phyloP scores from a whole-genome alignment of 2,888 invertebrate genomes.

The Eremobia ochroleuca region DNA sequence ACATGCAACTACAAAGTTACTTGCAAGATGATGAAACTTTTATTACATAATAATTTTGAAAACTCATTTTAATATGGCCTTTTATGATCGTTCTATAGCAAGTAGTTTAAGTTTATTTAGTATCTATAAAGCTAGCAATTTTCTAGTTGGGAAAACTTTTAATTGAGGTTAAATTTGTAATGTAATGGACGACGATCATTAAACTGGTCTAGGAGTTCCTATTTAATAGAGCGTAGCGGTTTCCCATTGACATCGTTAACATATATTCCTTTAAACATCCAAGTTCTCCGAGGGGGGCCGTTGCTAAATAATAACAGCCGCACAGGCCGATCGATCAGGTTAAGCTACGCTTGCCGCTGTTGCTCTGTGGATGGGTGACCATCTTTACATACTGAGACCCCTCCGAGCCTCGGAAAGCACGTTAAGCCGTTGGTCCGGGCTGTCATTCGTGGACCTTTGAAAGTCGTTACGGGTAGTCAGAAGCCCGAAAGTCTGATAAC shows the following conservation, averaged over 20 bases:
- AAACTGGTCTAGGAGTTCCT: background rate
- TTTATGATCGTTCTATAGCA: background rate
- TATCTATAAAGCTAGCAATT: background rate
- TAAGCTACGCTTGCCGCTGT: too few species aligned
- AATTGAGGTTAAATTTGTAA: slow-evolving; percentile 4
- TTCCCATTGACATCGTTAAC: background rate
- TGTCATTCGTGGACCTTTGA: too few species aligned
- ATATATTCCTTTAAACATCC: slow-evolving; percentile 14
- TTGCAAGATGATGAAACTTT: background rate
- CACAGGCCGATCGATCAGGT: too few species aligned
- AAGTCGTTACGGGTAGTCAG: too few species aligned
- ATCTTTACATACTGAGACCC: too few species aligned
- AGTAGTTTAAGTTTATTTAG: background rate
- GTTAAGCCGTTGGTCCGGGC: too few species aligned
- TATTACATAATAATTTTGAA: background rate
- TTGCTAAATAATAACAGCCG: too few species aligned
- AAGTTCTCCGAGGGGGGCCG: too few species aligned
- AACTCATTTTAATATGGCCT: background rate
- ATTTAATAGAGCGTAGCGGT: background rate
- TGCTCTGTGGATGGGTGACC: too few species aligned
- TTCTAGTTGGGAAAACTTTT: slow-evolving; percentile 5
- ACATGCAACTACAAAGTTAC: too few species aligned
- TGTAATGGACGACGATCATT: background rate
- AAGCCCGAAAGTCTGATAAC: too few species aligned
- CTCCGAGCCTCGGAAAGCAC: too few species aligned